Base-by-base conservation (phyloP, 1,140 invertebrate species). In the Megalonaias nervosa region DNA sequence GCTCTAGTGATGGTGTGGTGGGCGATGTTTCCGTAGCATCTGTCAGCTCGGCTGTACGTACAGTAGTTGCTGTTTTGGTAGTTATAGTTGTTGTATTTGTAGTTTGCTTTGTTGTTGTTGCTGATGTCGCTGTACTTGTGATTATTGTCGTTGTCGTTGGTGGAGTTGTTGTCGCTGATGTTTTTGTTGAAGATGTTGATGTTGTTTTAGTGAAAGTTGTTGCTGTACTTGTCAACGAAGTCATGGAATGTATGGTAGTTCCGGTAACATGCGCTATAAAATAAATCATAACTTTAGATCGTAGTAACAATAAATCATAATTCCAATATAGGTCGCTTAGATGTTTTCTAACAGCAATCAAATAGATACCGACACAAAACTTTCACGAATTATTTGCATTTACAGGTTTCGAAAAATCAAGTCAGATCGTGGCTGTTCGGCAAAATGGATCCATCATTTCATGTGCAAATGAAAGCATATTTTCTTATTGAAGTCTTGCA, bases 131-230 rank as follows among this genome's bases (percentile, higher is more conserved):
- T 15, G 75, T 60, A n/a, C 68, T n/a, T 26, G 74, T 59, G 19
- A 56, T 19, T 12, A 67, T 6, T 31, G 69, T 55, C 17, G 64
- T 72, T 19, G 75, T 65, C 19, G 70, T 23, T 56, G 67, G 55
- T 38, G 75, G 15, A 1, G 64, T 15, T 13, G 68, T 58, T 16
- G 69, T 67, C 3, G 69, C 19, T 23, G 62, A 58, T 15, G 66
- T 68, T 55, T 70, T 61, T 38, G 67, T 15, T 13, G 76, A 16
- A 21, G 71, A 68, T 2, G 76, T 67, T 61, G 71, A 58, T 62
- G 59, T 21, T 16, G 66, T 68, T 23, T 48, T 11, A 48, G 38
- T 48, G 38, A 70, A 56, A n/a, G 55, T 56, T 17, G 64, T 38
- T 19, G 70, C 67, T 12, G 69, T 57, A 15, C 21, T 72, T 1